phyloP scores from a whole-genome alignment of 2,113 vertebrate genomes.

The Dasyornis broadbenti region DNA sequence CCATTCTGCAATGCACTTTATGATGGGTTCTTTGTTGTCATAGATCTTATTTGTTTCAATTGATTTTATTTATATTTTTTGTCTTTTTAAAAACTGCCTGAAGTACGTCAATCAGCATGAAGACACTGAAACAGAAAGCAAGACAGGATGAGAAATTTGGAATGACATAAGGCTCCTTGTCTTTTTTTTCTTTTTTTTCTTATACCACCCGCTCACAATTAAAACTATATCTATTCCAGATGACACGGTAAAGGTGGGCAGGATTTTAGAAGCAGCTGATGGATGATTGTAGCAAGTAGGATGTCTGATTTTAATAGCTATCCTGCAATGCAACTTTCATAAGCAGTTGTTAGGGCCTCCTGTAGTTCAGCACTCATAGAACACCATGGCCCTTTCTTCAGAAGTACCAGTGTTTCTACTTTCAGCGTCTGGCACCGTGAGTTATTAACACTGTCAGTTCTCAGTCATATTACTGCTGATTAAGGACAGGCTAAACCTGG shows the following conservation, averaged over 20 bases:
- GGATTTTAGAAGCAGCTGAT: conserved; percentile 22
- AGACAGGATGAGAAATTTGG: neutral
- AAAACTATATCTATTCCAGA: conserved; percentile 18
- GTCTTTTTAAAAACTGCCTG: neutral
- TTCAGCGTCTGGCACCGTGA: neutral
- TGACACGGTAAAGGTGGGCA: conserved; percentile 25
- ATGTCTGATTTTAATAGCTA: conserved; percentile 18
- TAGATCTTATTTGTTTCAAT: neutral
- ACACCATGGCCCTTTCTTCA: neutral
- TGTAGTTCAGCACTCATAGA: neutral
- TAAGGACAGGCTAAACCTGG: neutral
- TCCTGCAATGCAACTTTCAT: neutral
- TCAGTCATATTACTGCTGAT: neutral
- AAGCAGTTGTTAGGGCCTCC: neutral
- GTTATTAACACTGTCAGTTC: neutral
- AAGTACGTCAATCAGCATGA: neutral
- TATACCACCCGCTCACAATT: neutral
- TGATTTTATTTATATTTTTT: neutral
- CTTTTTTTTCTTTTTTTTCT: neutral
- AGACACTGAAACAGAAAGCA: neutral
- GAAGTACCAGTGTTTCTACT: neutral
- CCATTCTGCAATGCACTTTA: neutral
- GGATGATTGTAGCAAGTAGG: conserved; percentile 9
- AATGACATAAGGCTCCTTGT: neutral
- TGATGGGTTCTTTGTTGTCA: neutral